Percentiles rank a stretch among this genome's conserved stretches.
Evolutionary conservation across 1,140 invertebrate species (phyloP).

Genomic region (Ostrea edulis): DNA sequence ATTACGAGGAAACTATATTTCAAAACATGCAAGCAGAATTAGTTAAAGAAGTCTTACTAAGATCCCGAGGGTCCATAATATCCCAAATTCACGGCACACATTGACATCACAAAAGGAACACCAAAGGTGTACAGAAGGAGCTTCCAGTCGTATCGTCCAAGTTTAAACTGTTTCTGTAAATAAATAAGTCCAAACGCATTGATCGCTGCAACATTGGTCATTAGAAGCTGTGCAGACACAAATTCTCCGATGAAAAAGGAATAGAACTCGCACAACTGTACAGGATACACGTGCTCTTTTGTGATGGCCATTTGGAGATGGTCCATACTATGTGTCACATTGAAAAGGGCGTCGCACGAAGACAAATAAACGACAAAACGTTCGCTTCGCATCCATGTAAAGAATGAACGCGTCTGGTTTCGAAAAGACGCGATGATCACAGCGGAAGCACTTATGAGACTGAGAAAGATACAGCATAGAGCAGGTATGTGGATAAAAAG

Average conservation of each 20-base stretch:
- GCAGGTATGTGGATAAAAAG: constrained; percentile 59
- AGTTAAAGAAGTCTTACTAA: constrained; percentile 49
- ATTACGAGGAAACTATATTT: background rate
- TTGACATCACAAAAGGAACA: constrained; percentile 47
- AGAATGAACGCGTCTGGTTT: constrained; percentile 50
- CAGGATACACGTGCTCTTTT: constrained; percentile 54
- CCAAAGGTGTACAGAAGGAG: constrained; percentile 56
- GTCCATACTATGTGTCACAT: constrained; percentile 56
- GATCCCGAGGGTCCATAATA: constrained; percentile 59
- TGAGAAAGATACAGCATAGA: constrained; percentile 53
- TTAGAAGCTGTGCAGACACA: constrained; percentile 58
- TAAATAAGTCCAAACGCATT: constrained; percentile 62
- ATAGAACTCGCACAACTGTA: constrained; percentile 54
- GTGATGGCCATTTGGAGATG: constrained; percentile 59
- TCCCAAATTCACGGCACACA: constrained; percentile 50
- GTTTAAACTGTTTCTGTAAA: constrained; percentile 53
- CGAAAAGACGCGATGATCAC: constrained; percentile 55
- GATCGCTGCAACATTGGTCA: constrained; percentile 59
- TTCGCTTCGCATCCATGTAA: constrained; percentile 58
- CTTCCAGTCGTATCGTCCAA: constrained; percentile 56
- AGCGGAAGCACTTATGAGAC: constrained; percentile 50
- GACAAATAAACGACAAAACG: constrained; percentile 61
- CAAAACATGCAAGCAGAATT: too few relatives aligned
- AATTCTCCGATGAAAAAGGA: constrained; percentile 56
- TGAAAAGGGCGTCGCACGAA: constrained; percentile 59